Percentiles rank a stretch among this genome's conserved stretches.
Conservation (phyloP, 2,113 vertebrate genomes). For the Oncorhynchus gorbuscha region DNA sequence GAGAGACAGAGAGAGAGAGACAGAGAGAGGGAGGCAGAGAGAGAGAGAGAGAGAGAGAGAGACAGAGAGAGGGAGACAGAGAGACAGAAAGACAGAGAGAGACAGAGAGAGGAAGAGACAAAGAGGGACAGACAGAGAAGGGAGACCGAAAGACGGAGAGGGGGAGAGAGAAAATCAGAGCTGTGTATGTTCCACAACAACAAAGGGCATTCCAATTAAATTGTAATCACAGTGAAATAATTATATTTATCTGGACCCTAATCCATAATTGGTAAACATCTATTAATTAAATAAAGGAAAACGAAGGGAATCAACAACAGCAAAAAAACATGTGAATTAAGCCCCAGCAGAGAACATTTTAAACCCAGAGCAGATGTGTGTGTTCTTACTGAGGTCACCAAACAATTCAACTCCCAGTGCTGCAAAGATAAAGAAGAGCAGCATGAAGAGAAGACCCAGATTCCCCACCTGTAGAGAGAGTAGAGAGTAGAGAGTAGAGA, state of each 20-base stretch:
- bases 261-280: constrained; percentile 17
- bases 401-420: constrained; percentile 98
- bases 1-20: no score
- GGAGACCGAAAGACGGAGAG: neutral
- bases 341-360: constrained; percentile 5
- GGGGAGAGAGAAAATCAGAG: neutral
- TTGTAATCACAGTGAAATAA: constrained; percentile 1
- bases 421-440: constrained; percentile 99
- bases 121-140: neutral
- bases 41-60: no score
- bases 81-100: no score
- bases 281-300: constrained; percentile 34
- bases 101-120: no score
- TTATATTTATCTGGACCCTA: constrained; percentile 21
- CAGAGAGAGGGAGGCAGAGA: no score
- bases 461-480: constrained; percentile 93
- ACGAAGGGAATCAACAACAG: constrained; percentile 35
- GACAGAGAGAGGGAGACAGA: accelerated
- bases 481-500: constrained; percentile 71
- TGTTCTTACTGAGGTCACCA: constrained; percentile 90
- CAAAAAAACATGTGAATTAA: constrained; percentile 33
- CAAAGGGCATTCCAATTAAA: constrained; percentile 1
- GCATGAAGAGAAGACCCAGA: constrained; percentile 98
- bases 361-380: neutral
- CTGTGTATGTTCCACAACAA: neutral